phyloP scores from a whole-genome alignment of 2,797 vertebrate genomes.

The Hylomyscus alleni region DNA sequence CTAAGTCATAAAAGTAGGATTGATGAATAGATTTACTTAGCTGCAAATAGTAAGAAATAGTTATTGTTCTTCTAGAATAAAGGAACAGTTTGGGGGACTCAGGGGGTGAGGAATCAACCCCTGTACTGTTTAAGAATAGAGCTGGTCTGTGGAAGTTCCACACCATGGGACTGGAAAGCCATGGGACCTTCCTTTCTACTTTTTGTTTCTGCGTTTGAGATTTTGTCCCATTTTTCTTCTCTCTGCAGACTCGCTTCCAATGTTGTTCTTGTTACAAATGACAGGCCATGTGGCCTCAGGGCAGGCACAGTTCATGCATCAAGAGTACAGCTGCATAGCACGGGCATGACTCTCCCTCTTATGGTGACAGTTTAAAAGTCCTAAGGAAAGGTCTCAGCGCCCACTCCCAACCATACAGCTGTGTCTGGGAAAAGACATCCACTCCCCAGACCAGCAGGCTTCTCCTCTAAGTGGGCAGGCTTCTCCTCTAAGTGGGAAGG shows the following conservation, averaged over 20 bases:
- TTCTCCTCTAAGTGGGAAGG: not conserved
- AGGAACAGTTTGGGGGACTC: not conserved
- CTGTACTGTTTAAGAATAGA: not conserved
- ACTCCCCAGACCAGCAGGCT: not conserved
- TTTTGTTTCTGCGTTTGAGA: not conserved
- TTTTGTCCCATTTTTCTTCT: not conserved
- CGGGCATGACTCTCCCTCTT: not conserved
- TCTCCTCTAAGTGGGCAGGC: not conserved
- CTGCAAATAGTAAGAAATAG: conserved; percentile 47
- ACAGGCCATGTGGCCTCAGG: not conserved
- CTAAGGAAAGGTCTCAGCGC: not conserved
- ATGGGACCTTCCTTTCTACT: not conserved
- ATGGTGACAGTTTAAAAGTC: conserved; percentile 3
- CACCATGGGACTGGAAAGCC: not conserved
- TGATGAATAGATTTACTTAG: not conserved
- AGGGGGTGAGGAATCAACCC: not conserved
- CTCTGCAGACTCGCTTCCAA: not conserved
- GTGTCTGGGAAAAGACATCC: not conserved
- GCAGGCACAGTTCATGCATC: not conserved
- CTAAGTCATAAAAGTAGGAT: not conserved
- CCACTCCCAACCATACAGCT: not conserved
- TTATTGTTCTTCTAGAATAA: conserved; percentile 5
- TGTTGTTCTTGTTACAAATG: not conserved
- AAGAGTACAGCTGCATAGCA: not conserved
- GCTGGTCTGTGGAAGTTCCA: not conserved